phyloP scores from a whole-genome alignment of 2,888 invertebrate genomes.

The Thyatira batis region DNA sequence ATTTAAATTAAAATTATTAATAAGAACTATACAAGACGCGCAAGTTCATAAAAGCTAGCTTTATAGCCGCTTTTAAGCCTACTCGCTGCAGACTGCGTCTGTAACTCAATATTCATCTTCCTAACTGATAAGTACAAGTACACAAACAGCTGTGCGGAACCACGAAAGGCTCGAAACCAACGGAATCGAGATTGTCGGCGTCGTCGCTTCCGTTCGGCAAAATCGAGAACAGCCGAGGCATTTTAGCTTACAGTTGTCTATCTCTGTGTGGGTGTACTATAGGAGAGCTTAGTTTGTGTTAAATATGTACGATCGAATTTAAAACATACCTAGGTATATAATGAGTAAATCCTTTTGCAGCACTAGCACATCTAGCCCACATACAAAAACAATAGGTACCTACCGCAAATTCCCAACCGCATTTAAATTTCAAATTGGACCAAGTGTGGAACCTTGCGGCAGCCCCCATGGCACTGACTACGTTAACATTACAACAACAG shows the following conservation, averaged over 20 bases:
- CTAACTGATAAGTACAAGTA: background rate
- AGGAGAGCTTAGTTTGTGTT: background rate
- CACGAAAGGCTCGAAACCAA: constrained; percentile 5
- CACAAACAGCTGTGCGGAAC: background rate
- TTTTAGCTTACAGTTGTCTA: constrained; percentile 3
- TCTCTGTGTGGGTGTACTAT: background rate
- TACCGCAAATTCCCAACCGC: constrained; percentile 3
- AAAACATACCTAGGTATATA: background rate
- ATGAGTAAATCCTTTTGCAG: background rate
- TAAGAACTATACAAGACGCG: too few species aligned
- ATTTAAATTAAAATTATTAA: too few species aligned
- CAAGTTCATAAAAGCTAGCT: too few species aligned
- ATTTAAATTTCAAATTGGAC: constrained; percentile 8
- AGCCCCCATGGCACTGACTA: background rate
- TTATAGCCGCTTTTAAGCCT: constrained; percentile 4
- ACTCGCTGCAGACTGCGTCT: constrained; percentile 17
- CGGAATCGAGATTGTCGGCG: constrained; percentile 41
- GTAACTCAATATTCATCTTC: constrained; percentile 8
- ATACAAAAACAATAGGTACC: background rate
- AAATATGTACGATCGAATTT: too few species aligned
- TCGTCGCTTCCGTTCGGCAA: constrained; percentile 34
- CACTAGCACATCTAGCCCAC: background rate
- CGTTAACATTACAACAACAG: constrained; percentile 2
- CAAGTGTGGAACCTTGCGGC: constrained; percentile 2
- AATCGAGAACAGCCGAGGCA: background rate